A percentile compares a stretch with the other conserved stretches of the same genome.
Evolutionary conservation across 2,113 vertebrate species (phyloP).

Genomic region (Seriola dumerili): DNA sequence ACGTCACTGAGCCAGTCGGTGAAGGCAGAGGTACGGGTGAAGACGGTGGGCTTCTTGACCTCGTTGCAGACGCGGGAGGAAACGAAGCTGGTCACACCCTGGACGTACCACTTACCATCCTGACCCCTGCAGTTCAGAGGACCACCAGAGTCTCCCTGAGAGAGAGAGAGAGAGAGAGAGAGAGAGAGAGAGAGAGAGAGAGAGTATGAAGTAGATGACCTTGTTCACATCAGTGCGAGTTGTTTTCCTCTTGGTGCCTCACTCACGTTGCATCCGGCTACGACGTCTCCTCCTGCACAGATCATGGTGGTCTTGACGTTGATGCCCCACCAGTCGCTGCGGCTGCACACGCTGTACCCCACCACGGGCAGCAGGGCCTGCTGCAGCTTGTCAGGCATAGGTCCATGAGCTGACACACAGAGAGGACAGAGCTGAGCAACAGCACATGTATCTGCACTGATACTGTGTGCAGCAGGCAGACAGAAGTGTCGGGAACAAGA

Average conservation of each 20-base stretch:
- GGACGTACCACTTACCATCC: constrained; percentile 75
- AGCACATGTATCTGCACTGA: neutral
- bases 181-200: neutral
- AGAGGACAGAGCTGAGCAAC: constrained; percentile 10
- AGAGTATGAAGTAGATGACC: neutral
- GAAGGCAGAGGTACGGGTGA: constrained; percentile 78
- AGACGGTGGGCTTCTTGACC: constrained; percentile 79
- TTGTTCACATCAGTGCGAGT: neutral
- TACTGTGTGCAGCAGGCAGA: neutral
- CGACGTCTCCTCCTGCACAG: constrained; percentile 78
- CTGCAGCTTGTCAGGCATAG: constrained; percentile 82
- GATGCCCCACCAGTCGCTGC: constrained; percentile 72
- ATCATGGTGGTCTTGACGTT: constrained; percentile 70
- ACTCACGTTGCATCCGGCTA: constrained; percentile 88
- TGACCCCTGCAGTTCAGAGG: constrained; percentile 76
- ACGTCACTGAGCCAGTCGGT: constrained; percentile 75
- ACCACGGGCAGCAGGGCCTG: constrained; percentile 75
- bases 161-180: neutral
- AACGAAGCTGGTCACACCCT: constrained; percentile 81
- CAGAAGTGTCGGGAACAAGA: neutral
- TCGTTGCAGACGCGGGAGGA: constrained; percentile 74
- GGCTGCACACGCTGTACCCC: constrained; percentile 63
- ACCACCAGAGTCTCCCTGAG: constrained; percentile 77
- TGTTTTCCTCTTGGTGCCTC: neutral
- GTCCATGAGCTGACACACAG: constrained; percentile 81